phyloP scores from a whole-genome alignment of 2,113 vertebrate genomes.

The Cebus imitator region DNA sequence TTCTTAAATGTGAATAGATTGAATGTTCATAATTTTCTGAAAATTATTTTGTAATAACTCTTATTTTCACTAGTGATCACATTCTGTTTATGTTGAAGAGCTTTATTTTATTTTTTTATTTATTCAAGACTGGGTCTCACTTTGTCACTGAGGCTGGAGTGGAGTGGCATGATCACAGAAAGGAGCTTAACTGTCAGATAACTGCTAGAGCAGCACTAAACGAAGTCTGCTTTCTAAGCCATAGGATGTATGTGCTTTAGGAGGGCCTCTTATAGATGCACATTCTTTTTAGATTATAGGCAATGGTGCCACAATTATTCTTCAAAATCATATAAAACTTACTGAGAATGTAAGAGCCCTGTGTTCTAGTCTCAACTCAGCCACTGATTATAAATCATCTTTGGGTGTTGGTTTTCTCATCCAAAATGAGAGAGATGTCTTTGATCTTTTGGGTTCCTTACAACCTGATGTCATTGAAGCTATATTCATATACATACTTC shows the following conservation, averaged over 20 bases:
- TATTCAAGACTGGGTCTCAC: no score
- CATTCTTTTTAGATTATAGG: background rate
- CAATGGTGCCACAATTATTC: background rate
- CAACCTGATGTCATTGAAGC: background rate
- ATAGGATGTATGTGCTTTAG: background rate
- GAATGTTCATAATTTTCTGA: background rate
- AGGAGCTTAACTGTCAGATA: background rate
- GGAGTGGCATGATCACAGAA: background rate
- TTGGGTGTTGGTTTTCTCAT: slow-evolving; percentile 9
- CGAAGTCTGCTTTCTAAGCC: background rate
- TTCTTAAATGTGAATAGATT: background rate
- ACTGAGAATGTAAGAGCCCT: background rate
- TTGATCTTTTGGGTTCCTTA: background rate
- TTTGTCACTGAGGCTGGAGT: no score
- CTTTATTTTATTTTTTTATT: background rate
- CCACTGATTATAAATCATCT: background rate
- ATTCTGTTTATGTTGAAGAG: background rate
- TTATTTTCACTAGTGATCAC: background rate
- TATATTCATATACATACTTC: background rate
- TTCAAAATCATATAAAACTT: background rate
- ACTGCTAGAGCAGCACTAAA: background rate
- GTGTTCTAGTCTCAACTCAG: background rate
- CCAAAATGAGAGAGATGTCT: background rate
- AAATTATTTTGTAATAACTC: slow-evolving; percentile 24
- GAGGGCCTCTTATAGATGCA: background rate